Evolutionary conservation across 2,113 vertebrate species (phyloP).

Genomic region (Onychostoma macrolepis): DNA sequence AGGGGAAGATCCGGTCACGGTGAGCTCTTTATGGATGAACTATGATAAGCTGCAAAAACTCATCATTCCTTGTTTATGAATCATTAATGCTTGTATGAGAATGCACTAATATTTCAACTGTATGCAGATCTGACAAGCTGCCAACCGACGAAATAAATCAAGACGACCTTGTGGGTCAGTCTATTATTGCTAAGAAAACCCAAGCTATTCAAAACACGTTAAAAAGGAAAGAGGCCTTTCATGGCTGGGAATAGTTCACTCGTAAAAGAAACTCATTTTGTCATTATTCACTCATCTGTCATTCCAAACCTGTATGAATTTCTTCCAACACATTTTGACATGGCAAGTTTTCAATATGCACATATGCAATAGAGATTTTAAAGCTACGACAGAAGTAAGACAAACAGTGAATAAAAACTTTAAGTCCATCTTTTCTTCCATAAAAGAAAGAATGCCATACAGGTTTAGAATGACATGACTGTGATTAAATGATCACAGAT

Average conservation of each 20-base stretch:
- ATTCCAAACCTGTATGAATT: conserved; percentile 1
- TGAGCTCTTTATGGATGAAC: conserved; percentile 10
- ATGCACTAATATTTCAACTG: neutral
- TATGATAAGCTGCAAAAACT: conserved; percentile 27
- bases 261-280: neutral
- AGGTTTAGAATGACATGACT: neutral
- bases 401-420: neutral
- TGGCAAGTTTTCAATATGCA: neutral
- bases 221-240: neutral
- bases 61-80: conserved; percentile 23
- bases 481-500: neutral
- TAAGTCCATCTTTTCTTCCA: neutral
- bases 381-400: neutral
- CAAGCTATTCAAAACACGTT: neutral
- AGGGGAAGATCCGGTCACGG: neutral
- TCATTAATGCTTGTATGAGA: conserved; percentile 1
- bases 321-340: neutral
- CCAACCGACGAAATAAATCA: neutral
- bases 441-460: neutral
- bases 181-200: neutral
- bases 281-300: neutral
- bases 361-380: neutral
- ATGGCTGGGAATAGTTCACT: neutral
- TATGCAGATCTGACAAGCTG: neutral
- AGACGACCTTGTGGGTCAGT: neutral